These are phyloP conservation scores for Arbacia lixula DNA, from an alignment of 53 echinoderm and acorn worm genomes.

Conservation along the genomic window DNA sequence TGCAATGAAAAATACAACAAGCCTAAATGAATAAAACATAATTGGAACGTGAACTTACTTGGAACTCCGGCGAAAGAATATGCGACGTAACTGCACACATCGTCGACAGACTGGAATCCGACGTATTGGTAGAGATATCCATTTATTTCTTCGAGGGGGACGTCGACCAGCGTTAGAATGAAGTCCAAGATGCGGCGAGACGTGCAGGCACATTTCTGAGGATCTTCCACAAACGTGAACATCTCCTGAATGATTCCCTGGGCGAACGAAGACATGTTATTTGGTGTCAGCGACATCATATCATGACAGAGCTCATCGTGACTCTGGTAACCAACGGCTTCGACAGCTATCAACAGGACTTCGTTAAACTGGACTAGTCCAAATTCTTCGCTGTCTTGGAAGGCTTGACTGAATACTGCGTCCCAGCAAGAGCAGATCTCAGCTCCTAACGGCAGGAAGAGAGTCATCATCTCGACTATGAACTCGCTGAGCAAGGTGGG, in stretches of 20 bases:
- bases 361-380: constrained; percentile 21
- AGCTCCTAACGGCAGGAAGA: constrained; percentile 28
- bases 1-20: background rate
- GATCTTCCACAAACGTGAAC: constrained; percentile 1
- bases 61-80: constrained; percentile 11
- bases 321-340: background rate
- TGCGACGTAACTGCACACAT: constrained; percentile 1
- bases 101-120: constrained; percentile 25
- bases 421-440: constrained; percentile 53
- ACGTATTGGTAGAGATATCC: background rate
- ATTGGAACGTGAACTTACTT: constrained; percentile 1
- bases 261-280: background rate
- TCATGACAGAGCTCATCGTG: constrained; percentile 7
- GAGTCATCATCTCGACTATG: constrained; percentile 4
- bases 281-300: background rate
- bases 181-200: constrained; percentile 4
- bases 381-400: background rate
- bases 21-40: no score
- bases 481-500: constrained; percentile 14
- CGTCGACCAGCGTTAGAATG: constrained; percentile 8
- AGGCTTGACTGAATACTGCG: background rate
- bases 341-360: constrained; percentile 8
- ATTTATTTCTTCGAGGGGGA: background rate
- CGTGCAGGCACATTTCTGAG: constrained; percentile 17
- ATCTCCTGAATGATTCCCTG: background rate